Evolutionary conservation across 2,113 vertebrate genomes (phyloP).

Genomic region (Microcebus jonahi): DNA sequence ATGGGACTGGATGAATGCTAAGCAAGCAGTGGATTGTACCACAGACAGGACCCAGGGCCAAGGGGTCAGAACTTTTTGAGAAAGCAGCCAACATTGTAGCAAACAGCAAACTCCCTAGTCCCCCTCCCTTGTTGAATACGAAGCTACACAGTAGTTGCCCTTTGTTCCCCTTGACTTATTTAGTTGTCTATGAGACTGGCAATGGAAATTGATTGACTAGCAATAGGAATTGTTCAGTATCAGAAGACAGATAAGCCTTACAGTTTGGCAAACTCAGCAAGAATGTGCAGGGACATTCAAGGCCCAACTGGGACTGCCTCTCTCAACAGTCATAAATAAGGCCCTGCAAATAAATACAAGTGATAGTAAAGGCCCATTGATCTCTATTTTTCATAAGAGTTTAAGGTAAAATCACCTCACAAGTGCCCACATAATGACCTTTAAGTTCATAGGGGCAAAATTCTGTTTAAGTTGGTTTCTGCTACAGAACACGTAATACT

Average conservation of each 20-base stretch:
- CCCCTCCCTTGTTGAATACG: rapidly evolving
- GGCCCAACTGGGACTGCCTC: background rate
- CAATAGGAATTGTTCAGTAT: background rate
- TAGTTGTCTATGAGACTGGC: background rate
- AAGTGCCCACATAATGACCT: background rate
- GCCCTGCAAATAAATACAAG: background rate
- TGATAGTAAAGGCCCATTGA: background rate
- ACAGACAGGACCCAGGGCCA: background rate
- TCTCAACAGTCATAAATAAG: background rate
- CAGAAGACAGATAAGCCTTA: background rate
- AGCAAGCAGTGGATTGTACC: background rate
- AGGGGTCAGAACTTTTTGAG: background rate
- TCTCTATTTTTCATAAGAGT: background rate
- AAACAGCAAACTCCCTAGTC: background rate
- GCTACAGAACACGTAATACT: background rate
- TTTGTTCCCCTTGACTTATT: background rate
- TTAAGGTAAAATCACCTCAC: background rate
- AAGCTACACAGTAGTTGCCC: background rate
- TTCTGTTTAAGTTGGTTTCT: background rate
- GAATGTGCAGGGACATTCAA: background rate
- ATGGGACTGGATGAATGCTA: background rate
- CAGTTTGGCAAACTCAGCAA: background rate
- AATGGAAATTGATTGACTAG: background rate
- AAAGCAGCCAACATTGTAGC: background rate
- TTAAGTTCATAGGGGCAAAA: background rate